Base-by-base conservation (phyloP, 2,888 invertebrate genomes). In the Toxonevra muliebris region DNA sequence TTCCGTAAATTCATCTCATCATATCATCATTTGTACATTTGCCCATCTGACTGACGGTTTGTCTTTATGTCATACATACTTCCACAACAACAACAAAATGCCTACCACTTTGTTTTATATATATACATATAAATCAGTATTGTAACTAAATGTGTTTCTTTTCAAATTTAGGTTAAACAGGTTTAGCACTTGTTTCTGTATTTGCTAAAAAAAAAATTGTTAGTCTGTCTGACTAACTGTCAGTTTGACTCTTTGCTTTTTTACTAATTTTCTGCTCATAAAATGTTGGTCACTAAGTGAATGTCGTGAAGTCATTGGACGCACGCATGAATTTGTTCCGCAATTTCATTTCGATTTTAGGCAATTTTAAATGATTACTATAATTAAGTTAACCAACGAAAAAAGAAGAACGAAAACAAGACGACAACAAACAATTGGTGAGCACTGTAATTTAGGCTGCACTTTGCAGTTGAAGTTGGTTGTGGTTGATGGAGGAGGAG, bases 221-320 rank as follows among this genome's bases (percentile, higher is more conserved):
- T n/a, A n/a, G 19, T 17, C 17, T 54, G 54, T 20, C 54, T 63
- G 63, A 63, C 48, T 45, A 55, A 57, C 64, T 50, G 19, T 41
- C 55, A n/a, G 59, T 57, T 40, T 57, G 57, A 30, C 57, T 30
- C 20, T 8, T 30, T 57, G 57, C 42, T 17, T 43, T 15, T 59
- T 55, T 55, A 48, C 45, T 4, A 17, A 60, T 61, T 54, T 67
- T 40, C 61, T 50, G 62, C 57, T 62, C 59, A 61, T 61, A 50
- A 66, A 66, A 66, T 66, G 61, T 66, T 66, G 66, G 66, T 66
- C 66, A 66, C 60, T 66, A 60, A 60, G 66, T 60, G 41, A 66
- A 66, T 53, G 66, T 53, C 60, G 60, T 19, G 58, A 57, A 57
- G 57, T 4, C 64, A 40, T 2, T 15, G n/a, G 30, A 13, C 19